Base-by-base conservation (phyloP, 2,797 vertebrate genomes). In the Meda fulgida region DNA sequence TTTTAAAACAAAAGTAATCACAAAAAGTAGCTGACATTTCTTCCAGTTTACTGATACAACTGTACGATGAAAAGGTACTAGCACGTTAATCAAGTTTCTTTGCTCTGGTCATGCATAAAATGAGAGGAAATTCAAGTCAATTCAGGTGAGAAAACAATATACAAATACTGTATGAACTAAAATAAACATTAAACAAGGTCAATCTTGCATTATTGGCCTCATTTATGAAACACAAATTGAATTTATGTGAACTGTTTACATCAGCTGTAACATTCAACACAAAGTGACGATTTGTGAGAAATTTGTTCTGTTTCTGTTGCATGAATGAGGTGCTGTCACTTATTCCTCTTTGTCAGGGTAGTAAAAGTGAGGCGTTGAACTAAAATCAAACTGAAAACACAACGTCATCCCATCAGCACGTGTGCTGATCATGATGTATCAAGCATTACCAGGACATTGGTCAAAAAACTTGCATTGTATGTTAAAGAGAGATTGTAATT, bases 391-490 rank as follows among this genome's bases (percentile, higher is more conserved):
- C 38, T 21, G 43, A 70, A 81, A 78, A 79, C n/a, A 63, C 53
- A 63, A 71, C 48, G 26, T 76, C 21, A 77, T 77, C 70, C 48
- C 81, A 78, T 88, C 53, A 80, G 26, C 46, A 70, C 21, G 34
- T 23, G 77, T 67, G 23, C 60, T 60, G 16, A 65, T 19, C 48
- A 48, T 67, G 5, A 31, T 65, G 48, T 26, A 51, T 72, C 70
- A 84, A 86, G 81, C 60, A 34, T 84, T 60, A 80, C n/a, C 60
- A 86, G 48, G 67, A 55, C 26, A 80, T 46, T 40, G 72, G 60
- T 83, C 31, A 51, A 51, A 69, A 36, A 70, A 10, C 2, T 55
- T 29, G 9, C 14, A 26, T 13, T 34, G 18, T 7, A 11, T 38
- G 21, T 34, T 31, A 55, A 36, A 36, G 48, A 53, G 10, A 55